Evolutionary conservation across 2,888 invertebrate genomes (phyloP), one percentile per base, ranked within the genome.

Genomic region (Epiblema foenella): DNA sequence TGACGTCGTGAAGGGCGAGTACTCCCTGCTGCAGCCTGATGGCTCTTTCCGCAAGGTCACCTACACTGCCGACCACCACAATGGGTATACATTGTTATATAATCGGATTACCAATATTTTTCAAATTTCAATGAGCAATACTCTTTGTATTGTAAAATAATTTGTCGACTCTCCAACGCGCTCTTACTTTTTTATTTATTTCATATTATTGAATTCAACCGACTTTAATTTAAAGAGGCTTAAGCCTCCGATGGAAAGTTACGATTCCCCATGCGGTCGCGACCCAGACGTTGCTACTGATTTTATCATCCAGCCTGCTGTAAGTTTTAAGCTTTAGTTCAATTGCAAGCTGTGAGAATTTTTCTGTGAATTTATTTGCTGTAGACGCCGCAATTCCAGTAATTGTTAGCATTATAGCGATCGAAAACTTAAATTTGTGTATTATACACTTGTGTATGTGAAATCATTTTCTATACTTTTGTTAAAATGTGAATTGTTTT

Each of bases 11-110:
- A 94, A 94, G 80, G 94, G 94, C 76, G 93, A 94, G 74, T 94
- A 94, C 85, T 93, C 94, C 52, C 85, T 94, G 74, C 87, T 94
- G 69, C 94, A 94, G 85, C 94, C 94, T 73, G 94, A 94, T 81
- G 94, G 94, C 77, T 94, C 94, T 68, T 90, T 94, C 87, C 91
- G 94, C 75, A 94, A 94, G 78, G 94, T 94, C 73, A 94, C 94
- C 72, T 94, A 94, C 85, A 94, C 94, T 54, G 94, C 94, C 81
- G 94, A 94, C 80, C 92, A 94, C 75, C 94, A 94, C 78, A 94
- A 94, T 75, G 94, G 94, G 90, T 94, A 91, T 86, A 71, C 10
- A 15, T 11, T 15, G 5, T n/a, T 39, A 39, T 46, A 7, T 46
- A 5, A n/a, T 46, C 7, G n/a, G 8, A 46, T 46, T n/a, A n/a